Conservation (phyloP, 2,888 invertebrate species). For the Neoascia interrupta region DNA sequence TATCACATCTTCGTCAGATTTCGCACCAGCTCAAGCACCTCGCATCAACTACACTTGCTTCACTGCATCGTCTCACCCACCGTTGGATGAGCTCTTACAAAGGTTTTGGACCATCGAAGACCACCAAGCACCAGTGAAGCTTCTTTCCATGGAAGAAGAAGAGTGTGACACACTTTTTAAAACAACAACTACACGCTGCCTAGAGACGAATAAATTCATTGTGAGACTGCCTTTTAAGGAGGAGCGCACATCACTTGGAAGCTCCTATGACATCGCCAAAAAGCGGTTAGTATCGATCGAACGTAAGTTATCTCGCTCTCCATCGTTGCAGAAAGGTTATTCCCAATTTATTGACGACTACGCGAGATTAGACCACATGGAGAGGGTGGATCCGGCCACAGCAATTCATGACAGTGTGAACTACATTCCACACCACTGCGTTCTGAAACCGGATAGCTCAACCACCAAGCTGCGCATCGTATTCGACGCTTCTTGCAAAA, state of each 20-base stretch:
- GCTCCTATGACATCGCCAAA: slow-evolving; percentile 16
- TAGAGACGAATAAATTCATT: slow-evolving; percentile 1
- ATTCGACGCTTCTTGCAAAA: neutral
- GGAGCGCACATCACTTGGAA: slow-evolving; percentile 13
- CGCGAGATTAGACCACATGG: slow-evolving; percentile 6
- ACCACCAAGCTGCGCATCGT: slow-evolving; percentile 16
- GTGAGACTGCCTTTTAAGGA: slow-evolving; percentile 18
- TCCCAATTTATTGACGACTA: slow-evolving; percentile 15
- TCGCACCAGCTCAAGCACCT: neutral
- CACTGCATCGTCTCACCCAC: neutral
- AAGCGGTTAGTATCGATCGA: slow-evolving; percentile 31
- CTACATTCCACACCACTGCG: slow-evolving; percentile 31
- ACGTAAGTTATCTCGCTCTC: slow-evolving; percentile 20
- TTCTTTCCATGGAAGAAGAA: slow-evolving; percentile 1
- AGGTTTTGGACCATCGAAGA: neutral
- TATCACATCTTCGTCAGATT: slow-evolving; percentile 1
- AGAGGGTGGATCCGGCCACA: slow-evolving; percentile 15
- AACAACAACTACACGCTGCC: neutral
- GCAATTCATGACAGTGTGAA: slow-evolving; percentile 13
- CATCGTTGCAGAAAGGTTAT: slow-evolving; percentile 23
- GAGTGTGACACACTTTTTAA: neutral
- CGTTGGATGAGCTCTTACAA: neutral
- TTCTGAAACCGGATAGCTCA: neutral
- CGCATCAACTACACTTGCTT: neutral
- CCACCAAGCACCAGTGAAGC: neutral